Conservation (phyloP, 2,888 invertebrate species). For the Epistrophella euchroma region DNA sequence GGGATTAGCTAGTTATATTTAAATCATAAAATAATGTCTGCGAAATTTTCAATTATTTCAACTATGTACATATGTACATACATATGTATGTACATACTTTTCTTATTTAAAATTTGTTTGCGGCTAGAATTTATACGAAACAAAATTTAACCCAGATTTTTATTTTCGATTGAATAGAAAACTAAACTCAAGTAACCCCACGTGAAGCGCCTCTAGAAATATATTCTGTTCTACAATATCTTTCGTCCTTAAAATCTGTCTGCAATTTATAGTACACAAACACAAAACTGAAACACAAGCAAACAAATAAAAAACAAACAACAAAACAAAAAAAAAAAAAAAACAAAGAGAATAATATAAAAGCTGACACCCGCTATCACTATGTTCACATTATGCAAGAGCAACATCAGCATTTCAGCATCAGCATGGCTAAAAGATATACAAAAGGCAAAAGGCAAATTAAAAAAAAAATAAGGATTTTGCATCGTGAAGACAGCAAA, state of each 20-base stretch:
- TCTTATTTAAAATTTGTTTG: neutral
- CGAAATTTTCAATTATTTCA: too few species aligned
- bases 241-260: constrained; percentile 61
- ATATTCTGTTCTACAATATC: constrained; percentile 43
- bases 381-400: constrained; percentile 38
- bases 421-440: constrained; percentile 25
- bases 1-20: too few species aligned
- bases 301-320: constrained; percentile 37
- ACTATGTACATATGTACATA: too few species aligned
- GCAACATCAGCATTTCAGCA: constrained; percentile 22
- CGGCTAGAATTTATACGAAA: neutral
- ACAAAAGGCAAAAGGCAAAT: constrained; percentile 49
- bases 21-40: too few species aligned
- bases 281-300: constrained; percentile 36
- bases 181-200: constrained; percentile 61
- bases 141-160: constrained; percentile 38
- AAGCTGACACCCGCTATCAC: constrained; percentile 61
- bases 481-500: constrained; percentile 23
- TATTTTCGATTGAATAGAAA: constrained; percentile 17
- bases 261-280: constrained; percentile 59
- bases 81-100: too few species aligned
- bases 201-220: constrained; percentile 36
- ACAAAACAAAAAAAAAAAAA: constrained; percentile 21
- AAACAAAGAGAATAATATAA: constrained; percentile 50
- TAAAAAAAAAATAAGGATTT: constrained; percentile 36